Percentiles rank a stretch among this genome's conserved stretches.
These are phyloP conservation scores for Nothoprocta pentlandii DNA, from an alignment of 2,113 vertebrate genomes.

Conservation along the genomic window DNA sequence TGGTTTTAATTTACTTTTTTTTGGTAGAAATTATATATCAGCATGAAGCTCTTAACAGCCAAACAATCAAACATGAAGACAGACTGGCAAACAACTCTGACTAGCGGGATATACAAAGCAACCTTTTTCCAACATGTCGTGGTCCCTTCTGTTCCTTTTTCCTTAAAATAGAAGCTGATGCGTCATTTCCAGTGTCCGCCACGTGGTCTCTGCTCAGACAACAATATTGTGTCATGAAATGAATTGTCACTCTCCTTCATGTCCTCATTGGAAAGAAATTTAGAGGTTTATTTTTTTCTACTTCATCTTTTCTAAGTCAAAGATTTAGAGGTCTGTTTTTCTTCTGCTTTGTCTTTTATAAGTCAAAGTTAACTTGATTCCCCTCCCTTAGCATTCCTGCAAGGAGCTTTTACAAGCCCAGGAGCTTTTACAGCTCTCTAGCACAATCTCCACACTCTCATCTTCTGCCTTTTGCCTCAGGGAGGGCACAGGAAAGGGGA, in stretches of 20 bases:
- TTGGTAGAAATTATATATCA: background rate
- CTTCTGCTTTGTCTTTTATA: background rate
- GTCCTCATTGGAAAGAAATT: background rate
- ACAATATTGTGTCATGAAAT: background rate
- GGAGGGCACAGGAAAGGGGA: background rate
- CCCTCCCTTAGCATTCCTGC: background rate
- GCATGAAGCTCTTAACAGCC: background rate
- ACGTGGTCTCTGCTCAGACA: background rate
- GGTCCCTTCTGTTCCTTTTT: background rate
- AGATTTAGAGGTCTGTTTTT: background rate
- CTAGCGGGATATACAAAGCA: background rate
- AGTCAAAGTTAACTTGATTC: background rate
- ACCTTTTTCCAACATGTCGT: background rate
- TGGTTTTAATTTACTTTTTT: background rate
- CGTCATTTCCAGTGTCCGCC: background rate
- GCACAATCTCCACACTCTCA: background rate
- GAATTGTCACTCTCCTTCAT: background rate
- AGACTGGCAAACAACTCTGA: background rate
- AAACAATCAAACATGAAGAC: slow-evolving; percentile 5
- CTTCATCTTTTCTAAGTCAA: background rate
- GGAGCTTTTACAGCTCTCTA: background rate
- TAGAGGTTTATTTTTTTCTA: background rate
- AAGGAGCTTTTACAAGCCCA: background rate
- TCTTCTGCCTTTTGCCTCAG: background rate
- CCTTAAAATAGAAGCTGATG: background rate